These are phyloP conservation scores for Molorchus minor DNA, from an alignment of 2,888 invertebrate genomes.

Conservation along the genomic window DNA sequence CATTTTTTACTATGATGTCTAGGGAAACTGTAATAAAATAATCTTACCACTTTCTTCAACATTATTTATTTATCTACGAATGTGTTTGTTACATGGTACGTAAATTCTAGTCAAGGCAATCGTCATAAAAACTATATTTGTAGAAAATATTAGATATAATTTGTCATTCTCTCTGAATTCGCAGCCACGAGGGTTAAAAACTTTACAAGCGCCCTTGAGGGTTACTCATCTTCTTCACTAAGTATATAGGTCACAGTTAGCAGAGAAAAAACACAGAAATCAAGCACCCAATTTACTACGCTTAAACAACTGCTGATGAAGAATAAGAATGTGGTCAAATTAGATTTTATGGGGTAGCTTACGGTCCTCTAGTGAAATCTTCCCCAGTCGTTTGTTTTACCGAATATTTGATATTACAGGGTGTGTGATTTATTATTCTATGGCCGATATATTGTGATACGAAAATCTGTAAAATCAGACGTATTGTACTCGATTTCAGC, in stretches of 20 bases:
- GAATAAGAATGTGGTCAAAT: conserved; percentile 15
- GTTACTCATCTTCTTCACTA: not conserved
- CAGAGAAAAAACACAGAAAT: not conserved
- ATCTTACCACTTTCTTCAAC: too few relatives aligned
- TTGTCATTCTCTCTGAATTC: not conserved
- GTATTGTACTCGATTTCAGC: too few relatives aligned
- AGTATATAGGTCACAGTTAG: conserved; percentile 5
- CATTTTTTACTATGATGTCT: too few relatives aligned
- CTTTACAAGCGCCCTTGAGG: not conserved
- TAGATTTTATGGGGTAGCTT: conserved; percentile 1
- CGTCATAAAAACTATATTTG: not conserved
- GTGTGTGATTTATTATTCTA: too few relatives aligned
- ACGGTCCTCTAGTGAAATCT: not conserved
- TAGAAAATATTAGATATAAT: not conserved
- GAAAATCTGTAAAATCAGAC: too few relatives aligned
- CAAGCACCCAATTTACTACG: conserved; percentile 10
- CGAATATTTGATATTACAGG: too few relatives aligned
- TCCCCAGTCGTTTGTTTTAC: conserved; percentile 3
- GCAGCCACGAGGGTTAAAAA: not conserved
- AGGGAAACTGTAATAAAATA: too few relatives aligned
- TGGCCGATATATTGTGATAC: too few relatives aligned
- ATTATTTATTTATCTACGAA: too few relatives aligned
- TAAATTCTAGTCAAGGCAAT: not conserved
- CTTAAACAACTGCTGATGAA: not conserved
- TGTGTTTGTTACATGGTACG: too few relatives aligned